phyloP scores from a whole-genome alignment of 2,113 vertebrate species.

The Cochlearius cochlearius region DNA sequence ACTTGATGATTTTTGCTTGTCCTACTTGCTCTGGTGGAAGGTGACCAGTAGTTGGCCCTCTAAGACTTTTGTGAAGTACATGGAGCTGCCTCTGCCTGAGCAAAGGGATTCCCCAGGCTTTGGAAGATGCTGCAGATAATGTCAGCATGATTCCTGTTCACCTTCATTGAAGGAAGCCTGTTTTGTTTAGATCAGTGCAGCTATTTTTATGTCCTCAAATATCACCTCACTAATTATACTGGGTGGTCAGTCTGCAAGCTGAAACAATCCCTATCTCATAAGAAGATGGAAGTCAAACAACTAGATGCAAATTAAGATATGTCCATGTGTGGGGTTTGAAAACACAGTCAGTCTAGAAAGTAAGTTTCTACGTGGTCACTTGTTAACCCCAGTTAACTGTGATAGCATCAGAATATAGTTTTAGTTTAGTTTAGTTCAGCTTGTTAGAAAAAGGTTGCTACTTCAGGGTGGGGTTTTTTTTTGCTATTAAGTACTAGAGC shows the following conservation, averaged over 20 bases:
- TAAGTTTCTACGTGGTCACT: not conserved
- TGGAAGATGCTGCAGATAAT: not conserved
- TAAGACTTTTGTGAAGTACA: not conserved
- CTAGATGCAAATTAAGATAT: not conserved
- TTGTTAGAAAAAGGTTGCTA: not conserved
- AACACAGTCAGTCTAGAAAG: not conserved
- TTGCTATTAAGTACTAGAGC: not conserved
- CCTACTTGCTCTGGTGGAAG: not conserved
- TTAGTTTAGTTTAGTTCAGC: not conserved
- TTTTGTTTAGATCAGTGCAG: not conserved
- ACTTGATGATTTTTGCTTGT: not conserved
- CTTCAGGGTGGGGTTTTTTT: not conserved
- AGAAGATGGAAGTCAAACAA: not conserved
- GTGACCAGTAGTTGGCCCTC: not conserved
- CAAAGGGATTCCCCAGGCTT: not conserved
- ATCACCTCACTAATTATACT: not conserved
- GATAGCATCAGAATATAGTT: not conserved
- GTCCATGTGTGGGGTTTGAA: not conserved
- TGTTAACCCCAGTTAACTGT: not conserved
- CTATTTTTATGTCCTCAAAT: not conserved
- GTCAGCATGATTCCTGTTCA: not conserved
- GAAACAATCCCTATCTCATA: not conserved
- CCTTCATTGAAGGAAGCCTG: not conserved
- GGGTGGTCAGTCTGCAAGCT: not conserved
- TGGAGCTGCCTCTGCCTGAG: not conserved